Evolutionary conservation across 2,888 invertebrate genomes (phyloP), one percentile per base, ranked within the genome.

Genomic region (Drosophila picticornis): DNA sequence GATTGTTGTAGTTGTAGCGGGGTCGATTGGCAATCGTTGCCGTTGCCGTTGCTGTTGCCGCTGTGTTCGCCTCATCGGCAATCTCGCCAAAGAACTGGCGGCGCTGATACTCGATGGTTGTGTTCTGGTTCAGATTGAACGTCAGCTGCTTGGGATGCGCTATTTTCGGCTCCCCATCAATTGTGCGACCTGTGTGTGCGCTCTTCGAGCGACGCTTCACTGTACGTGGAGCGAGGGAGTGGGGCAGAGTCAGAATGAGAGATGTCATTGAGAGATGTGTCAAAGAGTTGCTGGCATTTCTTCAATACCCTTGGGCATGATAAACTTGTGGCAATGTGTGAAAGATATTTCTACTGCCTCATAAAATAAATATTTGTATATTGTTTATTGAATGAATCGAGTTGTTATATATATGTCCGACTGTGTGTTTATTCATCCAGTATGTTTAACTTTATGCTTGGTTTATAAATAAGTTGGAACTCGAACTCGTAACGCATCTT

Each of bases 131-230:
- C 82, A 93, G 87, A 76, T 92, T 92, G 82, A 92, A 90, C 71
- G 91, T 92, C 81, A 93, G 89, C 77, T 91, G 91, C 80, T 90
- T 90, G 50, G 92, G 91, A 84, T 93, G 93, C 76, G 91, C 88
- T 92, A 90, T 93, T 92, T 92, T 93, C 75, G 91, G 92, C 58
- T 76, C 81, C 32, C 84, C 87, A 90, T 90, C 83, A 84, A 80
- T 88, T 87, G 86, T 77, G 66, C 92, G 91, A 62, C 91, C 92
- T 72, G 92, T 90, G 84, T 92, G 92, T 86, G 93, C 93, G 91
- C 93, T 93, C 87, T 93, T 93, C 60, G 93, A 93, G 69, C 93
- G 93, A 38, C 93, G 93, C 81, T 93, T 93, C 69, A 92, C 93
- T 93, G 78, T 19, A 29, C 16, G n/a, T 22, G 57, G 9, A 50